These are phyloP conservation scores for Phalacrocorax pelagicus DNA, from an alignment of 2,113 vertebrate genomes.

Conservation along the genomic window DNA sequence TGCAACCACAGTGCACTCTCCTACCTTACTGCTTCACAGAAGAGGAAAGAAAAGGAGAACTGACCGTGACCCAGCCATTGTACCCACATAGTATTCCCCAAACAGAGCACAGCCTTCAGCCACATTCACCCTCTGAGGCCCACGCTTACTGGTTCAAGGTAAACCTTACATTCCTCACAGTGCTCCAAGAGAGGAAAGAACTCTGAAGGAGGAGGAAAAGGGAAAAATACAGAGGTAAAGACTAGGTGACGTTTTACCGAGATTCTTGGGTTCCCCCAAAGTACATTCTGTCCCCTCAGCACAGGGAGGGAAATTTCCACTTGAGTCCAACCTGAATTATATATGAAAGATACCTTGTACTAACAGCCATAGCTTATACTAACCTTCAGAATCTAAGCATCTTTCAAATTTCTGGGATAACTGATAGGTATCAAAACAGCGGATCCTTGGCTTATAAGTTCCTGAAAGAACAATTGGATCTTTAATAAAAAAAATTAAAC, in stretches of 20 bases:
- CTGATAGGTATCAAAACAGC: constrained; percentile 94
- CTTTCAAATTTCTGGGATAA: constrained; percentile 97
- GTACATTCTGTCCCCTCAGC: not conserved
- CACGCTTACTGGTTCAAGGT: fast-evolving
- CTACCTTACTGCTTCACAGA: not conserved
- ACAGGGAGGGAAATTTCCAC: not conserved
- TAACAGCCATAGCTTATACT: constrained; percentile 15
- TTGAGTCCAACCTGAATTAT: not conserved
- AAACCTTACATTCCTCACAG: not conserved
- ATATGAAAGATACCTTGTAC: not conserved
- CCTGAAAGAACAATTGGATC: constrained; percentile 74
- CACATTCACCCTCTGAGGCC: not conserved
- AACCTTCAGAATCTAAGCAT: constrained; percentile 94
- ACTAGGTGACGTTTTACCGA: not conserved
- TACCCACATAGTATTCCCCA: fast-evolving
- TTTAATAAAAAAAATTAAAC: not conserved
- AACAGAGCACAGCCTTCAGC: not conserved
- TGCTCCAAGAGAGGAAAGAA: not conserved
- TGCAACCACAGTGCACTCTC: not conserved
- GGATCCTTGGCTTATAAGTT: constrained; percentile 93
- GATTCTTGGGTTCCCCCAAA: not conserved
- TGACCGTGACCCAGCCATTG: not conserved
- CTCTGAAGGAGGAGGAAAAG: not conserved
- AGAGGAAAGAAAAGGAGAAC: not conserved
- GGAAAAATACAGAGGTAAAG: not conserved